Base-by-base conservation (phyloP, 2,113 vertebrate genomes). In the Megaptera novaeangliae region DNA sequence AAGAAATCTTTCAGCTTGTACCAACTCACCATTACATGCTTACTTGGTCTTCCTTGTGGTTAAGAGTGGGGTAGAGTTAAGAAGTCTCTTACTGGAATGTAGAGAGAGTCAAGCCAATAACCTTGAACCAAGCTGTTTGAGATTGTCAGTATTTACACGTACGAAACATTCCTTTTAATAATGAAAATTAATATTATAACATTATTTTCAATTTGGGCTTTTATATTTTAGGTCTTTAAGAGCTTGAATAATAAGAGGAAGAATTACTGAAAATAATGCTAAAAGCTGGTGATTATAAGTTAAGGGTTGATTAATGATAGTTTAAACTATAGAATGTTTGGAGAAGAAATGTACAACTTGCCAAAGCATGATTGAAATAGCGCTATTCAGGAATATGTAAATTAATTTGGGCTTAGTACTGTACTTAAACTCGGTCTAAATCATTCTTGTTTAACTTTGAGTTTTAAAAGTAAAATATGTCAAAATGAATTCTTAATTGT, bases 181-280 rank as follows among this genome's bases (percentile, higher is more conserved):
- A 44, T 64, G 46, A 83, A 92, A 88, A 66, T 46, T 85, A 91
- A 74, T 84, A 91, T 88, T 34, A 46, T 64, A 77, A 20, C 11
- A 59, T 91, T 74, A n/a, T 84, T 88, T 94, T 82, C 3, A 74
- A 13, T 71, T 93, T 78, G 90, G 12, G 17, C 5, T 75, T 72
- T 31, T 8, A 52, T 92, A 72, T 89, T 94, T 94, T 59, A 94
- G 52, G 13, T 7, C 13, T 95, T 94, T 57, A 63, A 93, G 57
- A 82, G 9, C 17, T 90, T 87, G 23, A 55, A 23, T 69, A 80
- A 34, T 94, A 86, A 31, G 39, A 77, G 21, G 39, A 80, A 44
- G 18, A 94, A 57, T 89, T 77, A 52, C 23, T 71, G 44, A 97
- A 89, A 96, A n/a, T 27, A 85, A 25, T 96, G 74, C 15, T 69